Conservation (phyloP, 2,888 invertebrate genomes). For the Falcaria lacertinaria region DNA sequence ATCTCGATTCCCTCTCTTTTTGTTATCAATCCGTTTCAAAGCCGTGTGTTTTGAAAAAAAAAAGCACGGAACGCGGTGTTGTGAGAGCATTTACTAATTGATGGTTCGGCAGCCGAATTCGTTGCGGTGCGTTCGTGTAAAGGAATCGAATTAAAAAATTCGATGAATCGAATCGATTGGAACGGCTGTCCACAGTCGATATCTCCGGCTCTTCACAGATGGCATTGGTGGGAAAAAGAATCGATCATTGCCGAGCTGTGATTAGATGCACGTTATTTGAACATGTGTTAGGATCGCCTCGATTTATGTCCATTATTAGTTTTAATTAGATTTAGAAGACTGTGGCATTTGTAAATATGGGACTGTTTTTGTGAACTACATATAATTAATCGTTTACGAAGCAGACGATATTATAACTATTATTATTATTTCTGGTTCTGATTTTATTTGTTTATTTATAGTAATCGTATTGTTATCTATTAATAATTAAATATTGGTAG, state of each 20-base stretch:
- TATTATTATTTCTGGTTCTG: too few species aligned
- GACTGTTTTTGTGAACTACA: background rate
- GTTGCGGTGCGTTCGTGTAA: conserved; percentile 49
- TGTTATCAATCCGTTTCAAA: conserved; percentile 51
- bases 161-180: conserved; percentile 63
- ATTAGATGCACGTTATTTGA: conserved; percentile 41
- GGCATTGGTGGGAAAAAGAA: conserved; percentile 50
- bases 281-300: conserved; percentile 44
- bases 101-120: conserved; percentile 52
- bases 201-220: conserved; percentile 54
- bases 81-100: conserved; percentile 73
- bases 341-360: conserved; percentile 19
- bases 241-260: conserved; percentile 40
- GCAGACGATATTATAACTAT: too few species aligned
- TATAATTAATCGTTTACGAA: background rate
- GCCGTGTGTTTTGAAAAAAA: conserved; percentile 60
- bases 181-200: conserved; percentile 57
- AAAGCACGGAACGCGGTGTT: conserved; percentile 35
- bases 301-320: conserved; percentile 38
- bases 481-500: too few species aligned
- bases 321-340: conserved; percentile 38
- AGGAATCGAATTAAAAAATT: conserved; percentile 34
- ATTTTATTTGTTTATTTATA: too few species aligned
- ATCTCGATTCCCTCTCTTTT: conserved; percentile 42
- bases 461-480: too few species aligned